phyloP scores from a whole-genome alignment of 2,113 vertebrate species.

The Melanotaenia duboulayi region DNA sequence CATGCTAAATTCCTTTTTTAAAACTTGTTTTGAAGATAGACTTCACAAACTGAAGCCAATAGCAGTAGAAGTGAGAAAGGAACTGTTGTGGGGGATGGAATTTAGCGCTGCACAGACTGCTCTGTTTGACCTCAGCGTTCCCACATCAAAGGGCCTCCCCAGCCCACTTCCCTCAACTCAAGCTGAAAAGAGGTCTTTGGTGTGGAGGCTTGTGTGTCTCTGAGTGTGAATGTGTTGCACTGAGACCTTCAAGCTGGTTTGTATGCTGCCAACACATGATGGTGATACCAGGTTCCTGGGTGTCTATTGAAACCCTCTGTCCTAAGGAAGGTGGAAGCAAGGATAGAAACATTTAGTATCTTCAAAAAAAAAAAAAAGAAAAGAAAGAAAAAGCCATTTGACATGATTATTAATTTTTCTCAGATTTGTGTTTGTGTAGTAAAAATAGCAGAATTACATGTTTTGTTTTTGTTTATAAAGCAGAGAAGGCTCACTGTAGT shows the following conservation, averaged over 20 bases:
- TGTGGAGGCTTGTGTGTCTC: conserved; percentile 64
- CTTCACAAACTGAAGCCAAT: conserved; percentile 68
- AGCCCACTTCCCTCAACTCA: conserved; percentile 73
- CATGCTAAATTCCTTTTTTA: conserved; percentile 55
- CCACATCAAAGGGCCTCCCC: conserved; percentile 82
- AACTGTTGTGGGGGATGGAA: conserved; percentile 83
- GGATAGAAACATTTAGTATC: conserved; percentile 37
- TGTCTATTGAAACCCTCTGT: conserved; percentile 56
- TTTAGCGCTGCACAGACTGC: conserved; percentile 81
- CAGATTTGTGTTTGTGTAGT: conserved; percentile 11
- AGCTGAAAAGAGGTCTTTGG: conserved; percentile 75
- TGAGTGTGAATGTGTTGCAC: conserved; percentile 55
- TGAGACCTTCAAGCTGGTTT: conserved; percentile 73
- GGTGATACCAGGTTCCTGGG: conserved; percentile 53
- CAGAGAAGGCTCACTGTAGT: background rate
- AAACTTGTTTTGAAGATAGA: conserved; percentile 71
- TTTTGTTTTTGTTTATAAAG: conserved; percentile 9
- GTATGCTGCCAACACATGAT: conserved; percentile 67
- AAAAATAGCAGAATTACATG: background rate
- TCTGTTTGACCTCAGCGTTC: conserved; percentile 81
- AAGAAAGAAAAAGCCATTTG: no score
- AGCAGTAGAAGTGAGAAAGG: conserved; percentile 68
- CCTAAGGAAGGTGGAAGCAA: background rate
- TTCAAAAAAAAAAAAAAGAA: no score
- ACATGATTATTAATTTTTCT: background rate